A percentile compares a stretch with the other conserved stretches of the same genome.
These are phyloP conservation scores for Turritopsis rubra DNA, from an alignment of 30 jellyfish, hydroid and myxozoan genomes.

Conservation along the genomic window DNA sequence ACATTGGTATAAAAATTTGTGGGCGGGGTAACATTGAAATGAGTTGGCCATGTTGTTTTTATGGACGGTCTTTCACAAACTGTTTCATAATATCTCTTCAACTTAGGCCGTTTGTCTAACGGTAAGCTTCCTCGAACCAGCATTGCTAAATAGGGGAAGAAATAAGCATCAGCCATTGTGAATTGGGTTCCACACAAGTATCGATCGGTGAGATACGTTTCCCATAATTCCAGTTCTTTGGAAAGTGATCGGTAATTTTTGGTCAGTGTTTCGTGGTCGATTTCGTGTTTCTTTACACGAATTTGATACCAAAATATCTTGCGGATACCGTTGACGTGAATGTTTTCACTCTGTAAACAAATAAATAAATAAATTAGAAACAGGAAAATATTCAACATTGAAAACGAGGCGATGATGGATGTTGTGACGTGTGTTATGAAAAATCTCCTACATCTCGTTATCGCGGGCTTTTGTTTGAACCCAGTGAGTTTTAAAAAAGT, in stretches of 20 bases:
- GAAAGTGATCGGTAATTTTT: neutral
- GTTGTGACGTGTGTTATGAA: too few species aligned
- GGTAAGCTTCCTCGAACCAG: conserved; percentile 30
- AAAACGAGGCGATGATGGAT: too few species aligned
- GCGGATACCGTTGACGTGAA: conserved; percentile 35
- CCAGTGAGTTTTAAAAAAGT: too few species aligned
- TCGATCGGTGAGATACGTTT: conserved; percentile 6
- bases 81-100: conserved; percentile 30
- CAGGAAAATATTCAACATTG: neutral
- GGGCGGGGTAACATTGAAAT: conserved; percentile 27
- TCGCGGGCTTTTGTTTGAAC: too few species aligned
- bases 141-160: conserved; percentile 28
- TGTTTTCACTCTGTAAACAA: conserved; percentile 41
- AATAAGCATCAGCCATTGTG: conserved; percentile 43
- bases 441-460: too few species aligned
- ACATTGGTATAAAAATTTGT: conserved; percentile 7
- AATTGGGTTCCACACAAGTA: conserved; percentile 30
- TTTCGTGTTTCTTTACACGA: neutral
- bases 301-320: conserved; percentile 8
- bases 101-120: conserved; percentile 30
- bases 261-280: neutral
- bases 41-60: conserved; percentile 52
- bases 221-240: conserved; percentile 32
- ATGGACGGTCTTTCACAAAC: conserved; percentile 28
- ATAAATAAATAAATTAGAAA: too few species aligned